A percentile compares a stretch with the other conserved stretches of the same genome.
Conservation (phyloP, 2,888 invertebrate species). For the Eupeodes latifasciatus region DNA sequence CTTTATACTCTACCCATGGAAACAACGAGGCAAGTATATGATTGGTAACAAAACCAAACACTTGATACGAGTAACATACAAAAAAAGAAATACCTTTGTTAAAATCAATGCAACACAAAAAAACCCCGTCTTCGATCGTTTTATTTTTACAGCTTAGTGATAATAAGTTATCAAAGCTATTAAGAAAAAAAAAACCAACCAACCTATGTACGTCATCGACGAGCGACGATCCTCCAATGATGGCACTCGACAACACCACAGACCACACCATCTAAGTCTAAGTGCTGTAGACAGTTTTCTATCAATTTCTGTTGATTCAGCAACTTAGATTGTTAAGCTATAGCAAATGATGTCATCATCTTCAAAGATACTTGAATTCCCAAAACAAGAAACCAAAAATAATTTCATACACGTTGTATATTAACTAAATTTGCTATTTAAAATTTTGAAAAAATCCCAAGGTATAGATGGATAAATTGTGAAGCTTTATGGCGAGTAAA, state of each 20-base stretch:
- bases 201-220: neutral
- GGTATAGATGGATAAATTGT: neutral
- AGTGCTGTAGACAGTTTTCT: neutral
- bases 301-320: neutral
- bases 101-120: neutral
- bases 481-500: neutral
- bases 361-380: neutral
- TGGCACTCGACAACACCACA: neutral
- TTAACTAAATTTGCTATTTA: neutral
- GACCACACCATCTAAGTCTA: too few species aligned
- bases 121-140: neutral
- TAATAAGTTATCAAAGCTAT: conserved; percentile 8
- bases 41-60: too few species aligned
- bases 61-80: neutral
- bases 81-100: neutral
- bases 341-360: conserved; percentile 12
- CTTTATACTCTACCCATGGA: too few species aligned
- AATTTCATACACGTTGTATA: neutral
- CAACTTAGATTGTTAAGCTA: neutral
- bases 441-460: conserved; percentile 3
- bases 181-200: neutral
- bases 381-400: neutral
- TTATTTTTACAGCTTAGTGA: neutral
- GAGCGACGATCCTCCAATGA: neutral
- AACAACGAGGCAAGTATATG: too few species aligned